Conservation (phyloP, 2,888 invertebrate species). For the Cryptosula pallasiana region DNA sequence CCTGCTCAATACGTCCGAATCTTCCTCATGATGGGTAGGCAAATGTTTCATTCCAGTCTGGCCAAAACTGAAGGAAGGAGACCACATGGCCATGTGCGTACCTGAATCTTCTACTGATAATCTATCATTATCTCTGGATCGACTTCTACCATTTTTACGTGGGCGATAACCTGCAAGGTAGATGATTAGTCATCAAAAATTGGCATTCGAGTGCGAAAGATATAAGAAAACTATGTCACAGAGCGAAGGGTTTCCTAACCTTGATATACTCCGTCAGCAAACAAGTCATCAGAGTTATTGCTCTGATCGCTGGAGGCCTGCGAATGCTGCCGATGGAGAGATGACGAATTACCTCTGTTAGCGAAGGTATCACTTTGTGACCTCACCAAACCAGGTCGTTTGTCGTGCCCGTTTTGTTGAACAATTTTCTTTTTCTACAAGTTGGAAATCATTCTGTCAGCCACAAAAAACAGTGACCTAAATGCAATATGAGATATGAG, state of each 20-base stretch:
- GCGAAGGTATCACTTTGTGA: conserved; percentile 3
- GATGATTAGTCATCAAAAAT: neutral
- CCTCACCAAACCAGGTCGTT: neutral
- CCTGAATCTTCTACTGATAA: neutral
- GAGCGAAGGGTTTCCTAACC: neutral
- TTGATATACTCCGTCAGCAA: conserved; percentile 19
- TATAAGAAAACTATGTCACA: neutral
- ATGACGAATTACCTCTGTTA: neutral
- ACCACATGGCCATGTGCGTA: conserved; percentile 18
- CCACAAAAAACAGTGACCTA: no score
- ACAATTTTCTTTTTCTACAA: neutral
- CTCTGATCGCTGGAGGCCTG: conserved; percentile 14
- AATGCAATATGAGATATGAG: no score
- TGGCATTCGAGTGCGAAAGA: no score
- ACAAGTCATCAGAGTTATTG: conserved; percentile 20
- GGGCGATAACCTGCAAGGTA: conserved; percentile 23
- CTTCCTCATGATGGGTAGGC: conserved; percentile 20
- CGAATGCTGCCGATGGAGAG: neutral
- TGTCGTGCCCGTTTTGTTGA: neutral
- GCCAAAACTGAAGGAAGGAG: conserved; percentile 6
- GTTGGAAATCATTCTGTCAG: no score
- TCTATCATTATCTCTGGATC: neutral
- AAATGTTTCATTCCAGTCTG: conserved; percentile 9
- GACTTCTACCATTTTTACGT: conserved; percentile 5
- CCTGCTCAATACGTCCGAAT: neutral